Evolutionary conservation across 2,113 vertebrate species (phyloP), one percentile per base, ranked within the genome.

Genomic region (Neotragus pygmaeus): DNA sequence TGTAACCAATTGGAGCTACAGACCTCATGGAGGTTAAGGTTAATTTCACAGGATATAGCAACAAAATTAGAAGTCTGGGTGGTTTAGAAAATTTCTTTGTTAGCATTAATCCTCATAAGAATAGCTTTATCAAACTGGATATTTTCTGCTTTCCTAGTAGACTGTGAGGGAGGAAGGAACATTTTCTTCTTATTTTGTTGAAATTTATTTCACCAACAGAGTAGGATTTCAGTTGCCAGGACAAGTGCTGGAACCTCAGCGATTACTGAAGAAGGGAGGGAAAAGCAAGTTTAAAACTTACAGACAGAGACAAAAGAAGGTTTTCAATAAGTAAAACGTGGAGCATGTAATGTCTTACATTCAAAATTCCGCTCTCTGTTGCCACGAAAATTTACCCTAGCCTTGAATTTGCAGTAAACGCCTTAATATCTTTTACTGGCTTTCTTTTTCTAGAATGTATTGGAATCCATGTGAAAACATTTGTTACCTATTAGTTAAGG

Each of bases 271-370:
- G 19, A 12, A 8, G 3, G 13, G 15, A 23, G 7, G 33, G 39
- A 96, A 75, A 70, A 66, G 11, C 45, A 49, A 87, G 10, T 64
- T 97, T 78, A 92, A 96, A 90, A 86, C 17, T 75, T 77, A 83
- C 1, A 92, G 51, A 47, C 51, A 73, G 28, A 70, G 47, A 83
- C 30, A 36, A 62, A 51, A 13, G 27, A 33, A 70, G 45, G 23
- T 36, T 58, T 64, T 94, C 64, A 84, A n/a, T 78, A 73, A 91
- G 58, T 43, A 39, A 60, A 87, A 58, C 33, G 55, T 13, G 28
- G 33, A 51, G 8, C 39, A 58, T 6, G 23, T 49, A 30, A 21
- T 57, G 39, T 23, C 86, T 90, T 30, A 15, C 60, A 27, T 66
- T 60, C 64, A 92, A 23, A 36, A 3, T 36, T 45, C 39, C 53